Evolutionary conservation across 2,113 vertebrate species (phyloP).

Genomic region (Brachionichthys hirsutus): DNA sequence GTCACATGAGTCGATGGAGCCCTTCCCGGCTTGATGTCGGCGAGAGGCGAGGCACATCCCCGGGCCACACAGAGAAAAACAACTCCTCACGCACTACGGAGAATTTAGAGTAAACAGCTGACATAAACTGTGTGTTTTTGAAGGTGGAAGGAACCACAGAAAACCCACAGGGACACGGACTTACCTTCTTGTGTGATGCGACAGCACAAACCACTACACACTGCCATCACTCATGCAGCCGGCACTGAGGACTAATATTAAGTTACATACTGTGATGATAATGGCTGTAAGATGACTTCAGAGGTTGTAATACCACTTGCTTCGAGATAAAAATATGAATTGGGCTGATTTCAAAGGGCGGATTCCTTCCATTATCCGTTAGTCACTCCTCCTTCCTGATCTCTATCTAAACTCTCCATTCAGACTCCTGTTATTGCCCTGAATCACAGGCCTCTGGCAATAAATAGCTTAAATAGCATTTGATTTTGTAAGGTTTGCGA

Average conservation of each 20-base stretch:
- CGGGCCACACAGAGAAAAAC: no score
- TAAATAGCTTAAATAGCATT: conserved; percentile 33
- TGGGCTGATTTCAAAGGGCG: conserved; percentile 1
- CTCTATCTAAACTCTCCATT: conserved; percentile 6
- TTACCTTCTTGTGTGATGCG: no score
- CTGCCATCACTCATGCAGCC: neutral
- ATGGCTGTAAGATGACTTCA: conserved; percentile 50
- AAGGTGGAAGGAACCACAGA: no score
- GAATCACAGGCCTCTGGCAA: neutral
- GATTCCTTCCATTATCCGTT: neutral
- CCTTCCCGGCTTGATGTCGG: no score
- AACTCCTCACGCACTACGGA: no score
- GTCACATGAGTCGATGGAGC: no score
- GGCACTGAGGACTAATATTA: conserved; percentile 18
- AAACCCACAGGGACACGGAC: no score
- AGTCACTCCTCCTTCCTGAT: conserved; percentile 21
- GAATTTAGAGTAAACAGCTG: no score
- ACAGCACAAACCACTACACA: no score
- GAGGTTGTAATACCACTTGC: conserved; percentile 41
- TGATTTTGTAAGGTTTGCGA: conserved; percentile 21
- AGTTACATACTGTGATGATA: conserved; percentile 28
- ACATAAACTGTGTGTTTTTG: no score
- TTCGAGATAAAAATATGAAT: conserved; percentile 19
- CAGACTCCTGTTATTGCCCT: conserved; percentile 12
- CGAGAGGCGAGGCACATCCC: no score